These are phyloP conservation scores for Spea bombifrons DNA, from an alignment of 2,113 vertebrate species.

Conservation along the genomic window DNA sequence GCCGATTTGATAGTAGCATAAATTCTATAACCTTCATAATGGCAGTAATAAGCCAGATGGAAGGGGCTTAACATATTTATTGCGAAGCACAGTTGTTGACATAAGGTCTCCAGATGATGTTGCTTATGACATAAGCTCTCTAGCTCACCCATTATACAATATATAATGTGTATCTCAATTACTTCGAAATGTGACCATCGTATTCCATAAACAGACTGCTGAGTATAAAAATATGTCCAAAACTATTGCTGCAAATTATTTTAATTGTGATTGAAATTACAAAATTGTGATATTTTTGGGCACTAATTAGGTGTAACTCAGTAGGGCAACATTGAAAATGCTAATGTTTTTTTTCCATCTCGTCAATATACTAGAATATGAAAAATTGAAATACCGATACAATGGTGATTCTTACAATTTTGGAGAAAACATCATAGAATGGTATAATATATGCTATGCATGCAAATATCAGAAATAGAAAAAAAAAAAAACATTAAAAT, in stretches of 20 bases:
- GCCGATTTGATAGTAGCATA: conserved; percentile 40
- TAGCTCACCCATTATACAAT: background rate
- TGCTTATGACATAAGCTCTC: conserved; percentile 13
- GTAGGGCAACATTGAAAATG: background rate
- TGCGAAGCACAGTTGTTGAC: conserved; percentile 36
- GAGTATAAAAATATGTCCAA: background rate
- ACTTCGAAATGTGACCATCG: background rate
- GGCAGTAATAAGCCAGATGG: conserved; percentile 44
- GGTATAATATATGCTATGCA: too few species aligned
- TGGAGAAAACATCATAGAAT: too few species aligned
- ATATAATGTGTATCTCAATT: background rate
- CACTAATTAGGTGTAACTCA: conserved; percentile 18
- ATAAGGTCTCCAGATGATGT: conserved; percentile 35
- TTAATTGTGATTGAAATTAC: conserved; percentile 17
- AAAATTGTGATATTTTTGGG: background rate
- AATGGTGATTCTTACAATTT: too few species aligned
- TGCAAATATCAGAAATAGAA: too few species aligned
- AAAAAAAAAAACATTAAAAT: too few species aligned
- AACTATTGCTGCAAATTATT: conserved; percentile 4
- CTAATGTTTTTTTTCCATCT: background rate
- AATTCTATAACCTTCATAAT: conserved; percentile 42
- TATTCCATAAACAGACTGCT: background rate
- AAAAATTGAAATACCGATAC: too few species aligned
- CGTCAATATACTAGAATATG: too few species aligned
- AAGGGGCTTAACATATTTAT: conserved; percentile 37